Evolutionary conservation across 2,888 invertebrate species (phyloP).

Genomic region (Neria commutata): DNA sequence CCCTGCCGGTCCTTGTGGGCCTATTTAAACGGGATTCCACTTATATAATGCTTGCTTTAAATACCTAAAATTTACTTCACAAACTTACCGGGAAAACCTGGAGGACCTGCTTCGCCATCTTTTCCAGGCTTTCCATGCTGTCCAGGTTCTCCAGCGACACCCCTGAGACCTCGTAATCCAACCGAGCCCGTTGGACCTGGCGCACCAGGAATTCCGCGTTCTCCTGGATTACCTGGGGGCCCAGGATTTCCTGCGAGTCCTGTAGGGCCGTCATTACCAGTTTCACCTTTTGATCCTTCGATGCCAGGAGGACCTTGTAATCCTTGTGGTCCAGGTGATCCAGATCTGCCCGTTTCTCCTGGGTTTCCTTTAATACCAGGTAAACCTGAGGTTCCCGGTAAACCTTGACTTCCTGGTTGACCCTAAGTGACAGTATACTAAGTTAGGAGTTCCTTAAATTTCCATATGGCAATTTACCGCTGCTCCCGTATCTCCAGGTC

Average conservation of each 20-base stretch:
- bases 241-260: conserved; percentile 65
- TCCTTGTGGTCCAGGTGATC: conserved; percentile 72
- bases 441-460: background rate
- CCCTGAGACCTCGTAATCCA: conserved; percentile 62
- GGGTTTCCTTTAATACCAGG: conserved; percentile 73
- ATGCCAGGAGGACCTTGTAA: conserved; percentile 73
- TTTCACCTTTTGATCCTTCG: conserved; percentile 79
- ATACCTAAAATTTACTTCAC: background rate
- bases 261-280: conserved; percentile 71
- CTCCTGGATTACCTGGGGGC: conserved; percentile 67
- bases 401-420: conserved; percentile 72
- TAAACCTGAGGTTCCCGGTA: conserved; percentile 72
- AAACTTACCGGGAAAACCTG: conserved; percentile 43
- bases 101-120: conserved; percentile 70
- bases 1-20: conserved; percentile 71
- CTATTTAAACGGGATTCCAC: conserved; percentile 58
- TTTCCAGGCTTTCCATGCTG: conserved; percentile 75
- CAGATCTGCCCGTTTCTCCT: conserved; percentile 74
- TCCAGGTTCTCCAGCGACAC: conserved; percentile 71
- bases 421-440: conserved; percentile 65
- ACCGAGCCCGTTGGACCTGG: conserved; percentile 46
- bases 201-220: conserved; percentile 46
- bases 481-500: conserved; percentile 77
- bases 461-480: conserved; percentile 63
- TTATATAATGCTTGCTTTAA: background rate